A percentile compares a stretch with the other conserved stretches of the same genome.
Evolutionary conservation across 2,797 vertebrate species (phyloP).

Genomic region (Pygocentrus nattereri): DNA sequence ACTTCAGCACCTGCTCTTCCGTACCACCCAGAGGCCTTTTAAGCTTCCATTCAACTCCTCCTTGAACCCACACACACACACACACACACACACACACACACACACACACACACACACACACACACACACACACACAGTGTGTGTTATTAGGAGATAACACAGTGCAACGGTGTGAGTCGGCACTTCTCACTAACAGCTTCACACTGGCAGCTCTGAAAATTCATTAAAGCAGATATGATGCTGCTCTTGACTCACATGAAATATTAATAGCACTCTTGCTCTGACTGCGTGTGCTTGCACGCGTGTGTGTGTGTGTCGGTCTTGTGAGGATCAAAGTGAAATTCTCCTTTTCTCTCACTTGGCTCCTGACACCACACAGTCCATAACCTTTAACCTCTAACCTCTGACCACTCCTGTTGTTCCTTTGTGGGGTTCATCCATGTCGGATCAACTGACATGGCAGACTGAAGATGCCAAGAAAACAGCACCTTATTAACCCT

Average conservation of each 20-base stretch:
- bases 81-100: too few species aligned
- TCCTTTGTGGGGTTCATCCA: constrained; percentile 42
- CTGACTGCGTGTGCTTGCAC: background rate
- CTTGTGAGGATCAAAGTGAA: constrained; percentile 36
- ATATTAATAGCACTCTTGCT: constrained; percentile 38
- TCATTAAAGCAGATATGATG: constrained; percentile 30
- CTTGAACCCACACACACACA: too few species aligned
- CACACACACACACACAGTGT: background rate
- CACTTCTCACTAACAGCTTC: constrained; percentile 28
- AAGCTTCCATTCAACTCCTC: background rate
- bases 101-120: too few species aligned
- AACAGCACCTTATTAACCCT: background rate
- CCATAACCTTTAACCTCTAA: constrained; percentile 63
- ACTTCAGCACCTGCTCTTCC: constrained; percentile 15
- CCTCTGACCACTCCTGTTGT: constrained; percentile 59
- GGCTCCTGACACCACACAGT: constrained; percentile 64
- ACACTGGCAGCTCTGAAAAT: constrained; percentile 33
- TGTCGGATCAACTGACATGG: constrained; percentile 28
- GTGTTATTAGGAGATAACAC: constrained; percentile 27
- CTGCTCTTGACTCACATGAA: constrained; percentile 36
- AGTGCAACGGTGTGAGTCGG: constrained; percentile 7
- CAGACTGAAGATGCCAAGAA: background rate
- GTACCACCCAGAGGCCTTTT: background rate
- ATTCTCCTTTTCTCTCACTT: constrained; percentile 49
- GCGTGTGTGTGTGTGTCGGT: too few species aligned